Conservation (phyloP, 1,140 invertebrate species). For the Drosophila ananassae region DNA sequence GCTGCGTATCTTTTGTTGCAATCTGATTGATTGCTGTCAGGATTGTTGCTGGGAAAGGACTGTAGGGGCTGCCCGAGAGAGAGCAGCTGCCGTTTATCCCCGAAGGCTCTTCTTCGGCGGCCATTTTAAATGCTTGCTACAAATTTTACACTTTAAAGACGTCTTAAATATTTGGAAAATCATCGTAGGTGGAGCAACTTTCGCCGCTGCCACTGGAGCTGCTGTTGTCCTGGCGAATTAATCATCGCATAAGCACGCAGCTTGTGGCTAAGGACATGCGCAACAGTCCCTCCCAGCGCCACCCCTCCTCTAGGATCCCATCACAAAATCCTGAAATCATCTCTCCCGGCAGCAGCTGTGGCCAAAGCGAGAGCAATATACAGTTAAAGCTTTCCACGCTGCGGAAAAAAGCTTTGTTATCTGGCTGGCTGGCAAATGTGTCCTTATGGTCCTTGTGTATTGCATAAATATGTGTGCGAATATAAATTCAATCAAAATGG, state of each 20-base stretch:
- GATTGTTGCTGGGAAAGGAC: conserved; percentile 47
- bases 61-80: conserved; percentile 33
- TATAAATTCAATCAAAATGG: conserved; percentile 72
- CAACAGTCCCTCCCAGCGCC: conserved; percentile 54
- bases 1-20: conserved; percentile 71
- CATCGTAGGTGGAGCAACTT: conserved; percentile 65
- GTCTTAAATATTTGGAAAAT: conserved; percentile 12
- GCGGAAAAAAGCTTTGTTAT: conserved; percentile 66
- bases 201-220: conserved; percentile 35
- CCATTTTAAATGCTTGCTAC: conserved; percentile 59
- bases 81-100: conserved; percentile 33
- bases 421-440: conserved; percentile 68
- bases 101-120: neutral
- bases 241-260: conserved; percentile 66
- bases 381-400: conserved; percentile 52
- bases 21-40: conserved; percentile 81
- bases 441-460: conserved; percentile 47
- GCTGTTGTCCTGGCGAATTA: conserved; percentile 47
- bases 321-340: conserved; percentile 7
- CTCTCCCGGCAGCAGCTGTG: conserved; percentile 37
- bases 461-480: conserved; percentile 32
- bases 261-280: conserved; percentile 72
- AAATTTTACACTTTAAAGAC: conserved; percentile 51
- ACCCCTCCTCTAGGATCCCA: neutral
- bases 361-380: conserved; percentile 73